Evolutionary conservation across 30 jellyfish, hydroid and myxozoan genomes (phyloP), one percentile per base, ranked within the genome.

Genomic region (Pseudorhiza aurosa): DNA sequence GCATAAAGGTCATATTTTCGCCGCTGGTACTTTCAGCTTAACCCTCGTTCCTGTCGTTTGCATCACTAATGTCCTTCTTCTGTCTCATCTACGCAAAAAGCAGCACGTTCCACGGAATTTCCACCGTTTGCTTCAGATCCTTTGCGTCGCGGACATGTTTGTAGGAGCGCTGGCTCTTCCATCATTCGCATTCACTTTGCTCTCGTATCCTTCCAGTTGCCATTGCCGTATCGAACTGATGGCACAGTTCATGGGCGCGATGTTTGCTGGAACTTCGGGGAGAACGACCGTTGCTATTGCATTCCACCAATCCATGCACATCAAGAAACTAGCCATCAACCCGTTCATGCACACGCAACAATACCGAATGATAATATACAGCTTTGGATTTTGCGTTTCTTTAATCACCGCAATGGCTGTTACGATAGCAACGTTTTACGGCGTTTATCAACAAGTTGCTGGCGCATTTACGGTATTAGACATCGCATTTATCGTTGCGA

Each of bases 91-190:
- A 50, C 64, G 58, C 32, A 58, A 35, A 18, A 63, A 69, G 9
- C 77, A 39, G 21, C 28, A 30, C 55, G 50, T 68, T 19, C 95
- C 95, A 1, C 35, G 32, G 12, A 72, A 14, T 22, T 69, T 72
- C n/a, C 78, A 78, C 29, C 40, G 73, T 21, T 40, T 83, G 22
- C 64, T 83, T 4, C 59, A 40, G 35, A 49, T 83, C 22, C 58
- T 83, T 14, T 35, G 87, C 82, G 27, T 57, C 15, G 36, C 91
- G 2, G 96, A 86, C 29, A 37, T 74, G 8, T 47, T 75, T 21
- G 88, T 86, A 28, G 96, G 96, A 8, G 59, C 46, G 12, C 3
- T 76, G 10, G 91, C 72, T n/a, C 65, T 86, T 35, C 96, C 96
- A 24, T 18, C 65, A 0, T 58, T 0, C 60, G 81, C 80, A 22